Evolutionary conservation across 2,797 vertebrate genomes (phyloP).

Genomic region (Babyrousa celebensis): DNA sequence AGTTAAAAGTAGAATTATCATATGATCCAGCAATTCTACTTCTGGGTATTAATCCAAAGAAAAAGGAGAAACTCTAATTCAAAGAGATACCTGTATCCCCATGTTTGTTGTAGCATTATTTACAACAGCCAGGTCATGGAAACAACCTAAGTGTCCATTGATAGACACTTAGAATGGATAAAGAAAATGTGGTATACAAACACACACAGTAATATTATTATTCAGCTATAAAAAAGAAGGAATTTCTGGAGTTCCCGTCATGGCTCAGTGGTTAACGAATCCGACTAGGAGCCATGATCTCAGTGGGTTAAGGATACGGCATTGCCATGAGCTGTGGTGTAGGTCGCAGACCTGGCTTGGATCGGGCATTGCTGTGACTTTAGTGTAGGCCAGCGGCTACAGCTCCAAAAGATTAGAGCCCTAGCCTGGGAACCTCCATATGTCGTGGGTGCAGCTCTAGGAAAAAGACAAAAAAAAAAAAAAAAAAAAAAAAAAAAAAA

Average conservation of each 20-base stretch:
- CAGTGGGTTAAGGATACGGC: too few species aligned
- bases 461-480: too few species aligned
- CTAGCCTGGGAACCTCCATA: too few species aligned
- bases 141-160: background rate
- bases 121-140: background rate
- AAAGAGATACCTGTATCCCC: background rate
- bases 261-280: too few species aligned
- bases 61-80: conserved; percentile 15
- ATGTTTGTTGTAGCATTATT: background rate
- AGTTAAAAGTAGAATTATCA: conserved; percentile 22
- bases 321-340: too few species aligned
- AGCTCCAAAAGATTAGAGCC: too few species aligned
- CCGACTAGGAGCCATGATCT: too few species aligned
- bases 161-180: background rate
- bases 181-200: background rate
- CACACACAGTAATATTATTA: background rate
- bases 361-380: too few species aligned
- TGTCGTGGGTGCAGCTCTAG: too few species aligned
- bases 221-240: background rate
- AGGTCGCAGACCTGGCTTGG: too few species aligned
- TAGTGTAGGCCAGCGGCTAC: too few species aligned
- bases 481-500: background rate
- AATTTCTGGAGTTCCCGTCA: too few species aligned
- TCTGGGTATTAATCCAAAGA: background rate
- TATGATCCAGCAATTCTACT: background rate